These are phyloP conservation scores for Bubo blakistoni DNA, from an alignment of 2,113 vertebrate genomes.

Conservation along the genomic window DNA sequence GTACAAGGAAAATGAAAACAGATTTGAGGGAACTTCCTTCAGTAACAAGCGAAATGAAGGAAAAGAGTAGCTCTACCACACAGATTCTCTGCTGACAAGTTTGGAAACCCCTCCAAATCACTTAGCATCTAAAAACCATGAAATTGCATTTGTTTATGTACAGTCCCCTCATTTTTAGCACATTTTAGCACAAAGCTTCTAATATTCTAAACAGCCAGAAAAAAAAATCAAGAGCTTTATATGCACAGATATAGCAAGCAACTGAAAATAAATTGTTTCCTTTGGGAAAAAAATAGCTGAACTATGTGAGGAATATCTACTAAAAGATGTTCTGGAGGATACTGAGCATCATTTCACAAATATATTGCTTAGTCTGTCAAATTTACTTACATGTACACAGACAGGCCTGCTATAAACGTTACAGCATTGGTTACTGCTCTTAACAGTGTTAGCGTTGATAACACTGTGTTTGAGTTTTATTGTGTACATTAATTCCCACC, in stretches of 20 bases:
- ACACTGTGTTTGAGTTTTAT: neutral
- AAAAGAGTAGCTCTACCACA: neutral
- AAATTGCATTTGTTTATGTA: neutral
- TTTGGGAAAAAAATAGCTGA: neutral
- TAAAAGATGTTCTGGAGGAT: neutral
- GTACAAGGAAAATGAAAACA: neutral
- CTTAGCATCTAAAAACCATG: neutral
- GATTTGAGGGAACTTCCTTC: neutral
- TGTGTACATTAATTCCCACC: neutral
- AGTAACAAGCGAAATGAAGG: neutral
- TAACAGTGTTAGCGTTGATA: neutral
- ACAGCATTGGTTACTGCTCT: neutral
- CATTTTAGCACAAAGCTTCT: neutral
- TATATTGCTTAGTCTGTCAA: neutral
- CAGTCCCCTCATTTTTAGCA: neutral
- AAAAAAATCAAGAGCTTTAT: neutral
- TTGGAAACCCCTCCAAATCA: neutral
- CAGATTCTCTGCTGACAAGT: neutral
- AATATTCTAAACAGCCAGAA: neutral
- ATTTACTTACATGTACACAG: neutral
- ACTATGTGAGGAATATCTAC: neutral
- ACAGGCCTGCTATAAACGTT: neutral
- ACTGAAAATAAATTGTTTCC: neutral
- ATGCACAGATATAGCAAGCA: neutral
- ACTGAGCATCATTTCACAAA: neutral